A percentile compares a stretch with the other conserved stretches of the same genome.
phyloP scores from a whole-genome alignment of 2,797 vertebrate species.

The Pogoniulus pusillus region DNA sequence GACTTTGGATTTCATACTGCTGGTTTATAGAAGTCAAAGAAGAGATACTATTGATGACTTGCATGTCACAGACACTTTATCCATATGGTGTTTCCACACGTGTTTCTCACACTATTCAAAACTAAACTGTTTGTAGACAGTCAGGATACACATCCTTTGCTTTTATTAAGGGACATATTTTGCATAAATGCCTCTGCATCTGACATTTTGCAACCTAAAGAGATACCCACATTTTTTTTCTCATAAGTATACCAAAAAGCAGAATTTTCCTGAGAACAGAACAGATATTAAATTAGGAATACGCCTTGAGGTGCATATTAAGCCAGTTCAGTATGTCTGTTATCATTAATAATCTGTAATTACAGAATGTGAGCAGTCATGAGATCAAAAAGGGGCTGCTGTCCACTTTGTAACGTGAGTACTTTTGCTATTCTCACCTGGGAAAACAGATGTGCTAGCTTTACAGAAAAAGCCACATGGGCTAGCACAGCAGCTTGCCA shows the following conservation, averaged over 20 bases:
- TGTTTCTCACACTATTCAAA: neutral
- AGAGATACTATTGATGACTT: neutral
- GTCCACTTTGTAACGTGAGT: neutral
- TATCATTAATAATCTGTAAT: neutral
- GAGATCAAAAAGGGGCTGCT: neutral
- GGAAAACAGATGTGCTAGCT: neutral
- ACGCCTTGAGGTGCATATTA: neutral
- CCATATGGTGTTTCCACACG: neutral
- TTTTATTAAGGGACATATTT: neutral
- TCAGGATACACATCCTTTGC: neutral
- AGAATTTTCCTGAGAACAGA: neutral
- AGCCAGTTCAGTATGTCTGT: neutral
- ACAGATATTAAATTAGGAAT: neutral
- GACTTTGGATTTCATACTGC: neutral
- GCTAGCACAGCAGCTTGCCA: neutral
- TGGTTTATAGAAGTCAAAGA: neutral
- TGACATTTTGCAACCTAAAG: neutral
- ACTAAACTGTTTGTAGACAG: conserved; percentile 36
- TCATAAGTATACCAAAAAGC: neutral
- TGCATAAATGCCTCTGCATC: neutral
- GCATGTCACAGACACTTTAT: neutral
- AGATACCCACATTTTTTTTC: neutral
- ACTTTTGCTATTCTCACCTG: neutral
- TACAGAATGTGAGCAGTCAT: neutral
- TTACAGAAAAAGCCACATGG: neutral